Conservation (phyloP, 2,797 vertebrate species). For the Toxotes lorentzi region DNA sequence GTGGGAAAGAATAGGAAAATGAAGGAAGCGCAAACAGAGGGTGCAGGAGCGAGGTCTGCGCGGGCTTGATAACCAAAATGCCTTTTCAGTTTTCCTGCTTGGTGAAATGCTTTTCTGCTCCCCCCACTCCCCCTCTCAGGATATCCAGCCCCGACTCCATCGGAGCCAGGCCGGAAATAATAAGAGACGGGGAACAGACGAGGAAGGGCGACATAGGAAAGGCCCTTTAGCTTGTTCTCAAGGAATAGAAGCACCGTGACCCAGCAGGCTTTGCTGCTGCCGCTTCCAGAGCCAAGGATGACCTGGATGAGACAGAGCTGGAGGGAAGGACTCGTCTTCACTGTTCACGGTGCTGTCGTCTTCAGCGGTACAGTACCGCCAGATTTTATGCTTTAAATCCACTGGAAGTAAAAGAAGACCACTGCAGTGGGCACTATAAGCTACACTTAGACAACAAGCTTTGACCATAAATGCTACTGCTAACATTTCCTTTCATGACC, state of each 20-base stretch:
- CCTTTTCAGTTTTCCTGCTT: conserved; percentile 79
- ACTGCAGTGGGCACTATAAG: too few species aligned
- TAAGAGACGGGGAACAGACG: conserved; percentile 82
- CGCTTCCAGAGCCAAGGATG: not conserved
- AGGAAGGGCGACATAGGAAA: conserved; percentile 79
- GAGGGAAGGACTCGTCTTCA: conserved; percentile 26
- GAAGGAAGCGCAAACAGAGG: conserved; percentile 49
- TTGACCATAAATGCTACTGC: not conserved
- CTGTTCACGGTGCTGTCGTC: not conserved
- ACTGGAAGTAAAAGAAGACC: not conserved
- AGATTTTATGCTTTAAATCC: not conserved
- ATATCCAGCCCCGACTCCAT: conserved; percentile 78
- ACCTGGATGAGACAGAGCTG: conserved; percentile 11
- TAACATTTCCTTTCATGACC: too few species aligned
- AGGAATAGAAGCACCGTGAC: conserved; percentile 75
- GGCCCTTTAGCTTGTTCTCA: conserved; percentile 80
- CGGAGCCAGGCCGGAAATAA: conserved; percentile 88
- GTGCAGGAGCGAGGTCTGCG: conserved; percentile 51
- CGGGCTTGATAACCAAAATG: conserved; percentile 67
- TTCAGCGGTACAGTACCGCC: not conserved
- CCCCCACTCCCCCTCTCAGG: conserved; percentile 55
- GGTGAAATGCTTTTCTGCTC: conserved; percentile 58
- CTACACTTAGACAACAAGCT: too few species aligned
- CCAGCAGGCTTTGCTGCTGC: conserved; percentile 33
- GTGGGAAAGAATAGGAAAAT: conserved; percentile 47